A percentile compares a stretch with the other conserved stretches of the same genome.
Conservation (phyloP, 2,797 vertebrate species). For the Protonibea diacanthus region DNA sequence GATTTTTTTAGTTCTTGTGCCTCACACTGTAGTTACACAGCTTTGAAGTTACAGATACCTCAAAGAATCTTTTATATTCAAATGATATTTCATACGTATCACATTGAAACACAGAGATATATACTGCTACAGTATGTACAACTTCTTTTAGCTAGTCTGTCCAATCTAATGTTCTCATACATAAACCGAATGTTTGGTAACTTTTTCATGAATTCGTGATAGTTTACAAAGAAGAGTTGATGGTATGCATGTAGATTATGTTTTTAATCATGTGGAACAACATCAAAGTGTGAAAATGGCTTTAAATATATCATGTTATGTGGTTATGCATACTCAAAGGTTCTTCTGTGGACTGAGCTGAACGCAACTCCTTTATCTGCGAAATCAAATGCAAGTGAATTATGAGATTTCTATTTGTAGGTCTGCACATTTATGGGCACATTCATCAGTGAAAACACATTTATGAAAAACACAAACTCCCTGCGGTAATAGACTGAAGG, state of each 20-base stretch:
- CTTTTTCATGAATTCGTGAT: not conserved
- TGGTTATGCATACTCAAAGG: constrained; percentile 7
- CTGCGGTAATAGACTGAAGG: constrained; percentile 21
- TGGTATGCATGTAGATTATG: not conserved
- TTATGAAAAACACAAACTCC: constrained; percentile 36
- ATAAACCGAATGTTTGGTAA: not conserved
- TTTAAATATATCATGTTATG: not conserved
- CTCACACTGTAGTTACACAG: too few species aligned
- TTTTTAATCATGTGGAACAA: not conserved
- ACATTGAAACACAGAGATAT: not conserved
- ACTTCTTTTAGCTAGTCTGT: not conserved
- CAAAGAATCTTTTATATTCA: not conserved
- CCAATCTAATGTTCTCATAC: not conserved
- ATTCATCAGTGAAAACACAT: constrained; percentile 31
- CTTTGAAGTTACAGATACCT: not conserved
- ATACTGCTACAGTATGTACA: not conserved
- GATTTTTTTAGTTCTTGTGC: too few species aligned
- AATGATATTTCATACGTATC: too few species aligned
- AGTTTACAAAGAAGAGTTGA: not conserved
- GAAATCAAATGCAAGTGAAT: constrained; percentile 22
- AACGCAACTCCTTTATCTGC: constrained; percentile 17
- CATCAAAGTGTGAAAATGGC: not conserved
- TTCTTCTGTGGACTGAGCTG: not conserved
- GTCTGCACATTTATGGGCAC: constrained; percentile 23
- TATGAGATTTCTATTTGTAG: constrained; percentile 21